Base-by-base conservation (phyloP, 2,797 vertebrate genomes). In the Sebastes dallii region DNA sequence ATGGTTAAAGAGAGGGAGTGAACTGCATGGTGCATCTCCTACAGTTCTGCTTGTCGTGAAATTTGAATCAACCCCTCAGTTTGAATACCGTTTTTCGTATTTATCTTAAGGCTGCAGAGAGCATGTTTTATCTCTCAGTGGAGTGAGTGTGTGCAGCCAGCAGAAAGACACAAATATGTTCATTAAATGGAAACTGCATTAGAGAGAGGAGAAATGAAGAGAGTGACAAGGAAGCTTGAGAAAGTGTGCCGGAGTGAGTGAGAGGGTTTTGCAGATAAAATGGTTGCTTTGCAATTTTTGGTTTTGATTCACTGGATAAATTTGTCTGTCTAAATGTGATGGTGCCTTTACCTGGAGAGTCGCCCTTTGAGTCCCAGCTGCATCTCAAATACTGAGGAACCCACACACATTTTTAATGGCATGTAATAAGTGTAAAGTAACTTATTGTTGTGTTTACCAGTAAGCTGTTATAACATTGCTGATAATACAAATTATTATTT, bases 231-330 rank as follows among this genome's bases (percentile, higher is more conserved):
- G 8, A 67, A 55, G 68, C 65, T 34, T 9, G 59, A 82, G 59
- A 66, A 61, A 79, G 32, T 55, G 27, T 75, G 76, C 25, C 77
- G 79, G 68, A 29, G 93, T 94, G 94, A 96, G 94, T 32, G 94
- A 36, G 95, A 96, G 91, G 24, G 10, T 73, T 75, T 73, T 75
- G 36, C 56, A 81, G 46, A 80, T 83, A 55, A 82, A 76, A 79
- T 65, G 32, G 34, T 72, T 80, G 56, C 65, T 75, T 73, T 39
- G 25, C 32, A 50, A 50, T 50, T 50, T 46, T 20, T 50, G 46
- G 18, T 50, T 50, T 50, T 59, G 25, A 36, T 36, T 29, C 11
- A 25, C 6, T 9, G 8, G 36, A 60, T 54, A 4, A 0, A 52
- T 59, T 24, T 20, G 2, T 20, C 36, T 3, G 46, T 54, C 55